Percentiles rank a stretch among this genome's conserved stretches.
Evolutionary conservation across 2,797 vertebrate species (phyloP).

Genomic region (Manis crassicaudata): DNA sequence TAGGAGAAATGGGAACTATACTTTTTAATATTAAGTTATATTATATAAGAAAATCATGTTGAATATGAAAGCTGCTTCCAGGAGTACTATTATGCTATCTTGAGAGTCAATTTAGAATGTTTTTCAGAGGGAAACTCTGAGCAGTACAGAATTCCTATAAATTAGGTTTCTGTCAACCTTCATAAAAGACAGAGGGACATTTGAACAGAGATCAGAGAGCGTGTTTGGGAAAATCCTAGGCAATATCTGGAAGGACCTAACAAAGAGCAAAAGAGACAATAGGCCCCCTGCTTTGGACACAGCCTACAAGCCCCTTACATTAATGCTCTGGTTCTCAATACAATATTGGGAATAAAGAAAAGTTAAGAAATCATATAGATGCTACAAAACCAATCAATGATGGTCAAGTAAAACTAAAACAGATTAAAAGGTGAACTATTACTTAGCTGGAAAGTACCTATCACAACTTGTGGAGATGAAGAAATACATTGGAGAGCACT

Average conservation of each 20-base stretch:
- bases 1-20: background rate
- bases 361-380: background rate
- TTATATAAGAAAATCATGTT: background rate
- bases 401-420: background rate
- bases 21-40: background rate
- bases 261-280: background rate
- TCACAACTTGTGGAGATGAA: background rate
- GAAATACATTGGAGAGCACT: background rate
- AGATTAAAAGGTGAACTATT: background rate
- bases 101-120: background rate
- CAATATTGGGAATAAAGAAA: background rate
- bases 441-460: background rate
- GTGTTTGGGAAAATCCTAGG: background rate
- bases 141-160: background rate
- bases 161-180: background rate
- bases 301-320: background rate
- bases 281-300: background rate
- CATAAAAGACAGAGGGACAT: background rate
- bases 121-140: conserved; percentile 22
- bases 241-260: background rate
- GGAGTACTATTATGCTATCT: background rate
- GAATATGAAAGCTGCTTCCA: background rate
- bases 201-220: background rate
- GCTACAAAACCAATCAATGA: background rate
- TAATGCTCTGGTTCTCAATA: background rate